Conservation (phyloP, 2,113 vertebrate species). For the Terrapene triunguis region DNA sequence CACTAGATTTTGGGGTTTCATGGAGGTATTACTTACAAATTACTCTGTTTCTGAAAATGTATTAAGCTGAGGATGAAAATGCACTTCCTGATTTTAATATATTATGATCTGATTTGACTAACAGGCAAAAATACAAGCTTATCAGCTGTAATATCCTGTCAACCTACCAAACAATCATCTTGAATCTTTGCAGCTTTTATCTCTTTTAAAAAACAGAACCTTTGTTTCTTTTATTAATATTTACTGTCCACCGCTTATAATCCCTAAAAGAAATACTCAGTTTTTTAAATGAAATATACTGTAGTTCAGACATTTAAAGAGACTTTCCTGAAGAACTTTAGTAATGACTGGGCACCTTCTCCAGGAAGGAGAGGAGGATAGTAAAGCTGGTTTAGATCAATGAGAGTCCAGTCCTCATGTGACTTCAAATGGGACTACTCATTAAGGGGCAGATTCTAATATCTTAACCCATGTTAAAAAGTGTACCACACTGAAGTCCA, state of each 20-base stretch:
- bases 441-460: not conserved
- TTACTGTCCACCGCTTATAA: not conserved
- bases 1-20: not conserved
- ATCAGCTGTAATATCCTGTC: slow-evolving; percentile 49
- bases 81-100: slow-evolving; percentile 47
- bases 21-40: not conserved
- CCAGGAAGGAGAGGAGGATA: not conserved
- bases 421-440: not conserved
- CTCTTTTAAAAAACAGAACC: not conserved
- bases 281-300: accelerated
- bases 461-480: not conserved
- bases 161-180: not conserved
- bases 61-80: slow-evolving; percentile 15
- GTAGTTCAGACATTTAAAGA: not conserved
- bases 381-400: not conserved
- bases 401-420: not conserved
- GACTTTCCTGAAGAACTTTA: not conserved
- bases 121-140: slow-evolving; percentile 33
- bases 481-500: accelerated
- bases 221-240: not conserved
- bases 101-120: not conserved
- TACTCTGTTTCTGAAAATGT: not conserved
- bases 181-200: not conserved
- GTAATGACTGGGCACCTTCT: not conserved
- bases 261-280: accelerated